Percentiles rank a stretch among this genome's conserved stretches.
phyloP scores from a whole-genome alignment of 2,113 vertebrate genomes.

The Theristicus caerulescens region DNA sequence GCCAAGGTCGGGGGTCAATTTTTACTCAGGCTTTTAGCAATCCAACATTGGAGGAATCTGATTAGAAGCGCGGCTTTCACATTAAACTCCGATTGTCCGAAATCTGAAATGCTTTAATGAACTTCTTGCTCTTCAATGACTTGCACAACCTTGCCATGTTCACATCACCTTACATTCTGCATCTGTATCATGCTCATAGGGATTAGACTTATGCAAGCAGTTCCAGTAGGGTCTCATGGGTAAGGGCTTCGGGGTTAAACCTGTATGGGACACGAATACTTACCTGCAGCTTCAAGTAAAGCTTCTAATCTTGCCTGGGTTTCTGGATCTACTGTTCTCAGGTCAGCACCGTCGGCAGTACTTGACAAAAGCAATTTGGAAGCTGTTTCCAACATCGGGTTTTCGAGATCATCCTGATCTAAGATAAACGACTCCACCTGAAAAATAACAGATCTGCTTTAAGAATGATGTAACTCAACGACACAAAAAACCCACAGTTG shows the following conservation, averaged over 20 bases:
- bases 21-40: background rate
- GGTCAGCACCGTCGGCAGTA: conserved; percentile 93
- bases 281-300: conserved; percentile 97
- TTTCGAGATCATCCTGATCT: conserved; percentile 98
- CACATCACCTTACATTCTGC: fast-evolving
- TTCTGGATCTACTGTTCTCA: conserved; percentile 97
- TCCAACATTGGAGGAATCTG: fast-evolving
- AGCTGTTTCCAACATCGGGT: conserved; percentile 97
- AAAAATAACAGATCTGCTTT: background rate
- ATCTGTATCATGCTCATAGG: background rate
- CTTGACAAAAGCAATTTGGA: conserved; percentile 96
- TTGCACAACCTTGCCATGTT: background rate
- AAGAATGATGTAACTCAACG: background rate
- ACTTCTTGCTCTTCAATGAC: background rate
- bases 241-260: background rate
- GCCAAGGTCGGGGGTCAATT: fast-evolving
- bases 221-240: fast-evolving
- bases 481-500: background rate
- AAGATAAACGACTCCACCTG: conserved; percentile 99
- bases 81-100: background rate
- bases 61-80: background rate
- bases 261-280: background rate
- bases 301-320: conserved; percentile 97
- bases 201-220: background rate
- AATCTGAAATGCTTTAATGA: background rate